phyloP scores from a whole-genome alignment of 2,113 vertebrate genomes.

The Asarcornis scutulata region DNA sequence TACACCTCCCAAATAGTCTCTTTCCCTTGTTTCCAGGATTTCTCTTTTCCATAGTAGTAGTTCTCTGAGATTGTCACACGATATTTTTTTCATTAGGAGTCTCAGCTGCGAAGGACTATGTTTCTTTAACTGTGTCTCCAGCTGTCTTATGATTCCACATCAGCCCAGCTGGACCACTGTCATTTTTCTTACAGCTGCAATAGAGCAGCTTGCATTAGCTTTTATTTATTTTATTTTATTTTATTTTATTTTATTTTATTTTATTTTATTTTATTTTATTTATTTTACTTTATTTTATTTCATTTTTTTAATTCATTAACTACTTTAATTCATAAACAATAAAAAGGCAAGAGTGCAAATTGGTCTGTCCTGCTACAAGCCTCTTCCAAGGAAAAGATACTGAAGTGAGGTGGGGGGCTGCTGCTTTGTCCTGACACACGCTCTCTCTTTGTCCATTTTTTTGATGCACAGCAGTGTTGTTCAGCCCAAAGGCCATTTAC shows the following conservation, averaged over 20 bases:
- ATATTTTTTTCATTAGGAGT: slow-evolving; percentile 23
- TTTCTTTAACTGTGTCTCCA: slow-evolving; percentile 22
- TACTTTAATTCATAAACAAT: neutral
- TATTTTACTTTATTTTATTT: no score
- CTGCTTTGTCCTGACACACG: fast-evolving
- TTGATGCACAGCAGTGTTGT: neutral
- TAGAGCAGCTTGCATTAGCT: neutral
- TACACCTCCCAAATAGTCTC: slow-evolving; percentile 33
- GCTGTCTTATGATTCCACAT: slow-evolving; percentile 20
- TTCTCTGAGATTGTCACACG: neutral
- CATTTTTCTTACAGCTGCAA: slow-evolving; percentile 15
- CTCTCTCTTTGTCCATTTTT: neutral
- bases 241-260: neutral
- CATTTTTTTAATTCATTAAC: neutral
- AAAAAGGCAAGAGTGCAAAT: neutral
- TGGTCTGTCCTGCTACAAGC: neutral
- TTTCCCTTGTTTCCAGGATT: slow-evolving; percentile 20
- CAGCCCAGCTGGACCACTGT: slow-evolving; percentile 25
- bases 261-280: neutral
- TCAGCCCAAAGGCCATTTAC: neutral
- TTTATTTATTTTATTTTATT: neutral
- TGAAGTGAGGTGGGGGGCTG: neutral
- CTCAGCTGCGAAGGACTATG: slow-evolving; percentile 22
- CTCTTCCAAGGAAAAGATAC: neutral
- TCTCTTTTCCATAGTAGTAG: neutral